Evolutionary conservation across 2,888 invertebrate species (phyloP), one percentile per base, ranked within the genome.

Genomic region (Macrosiphum euphorbiae): DNA sequence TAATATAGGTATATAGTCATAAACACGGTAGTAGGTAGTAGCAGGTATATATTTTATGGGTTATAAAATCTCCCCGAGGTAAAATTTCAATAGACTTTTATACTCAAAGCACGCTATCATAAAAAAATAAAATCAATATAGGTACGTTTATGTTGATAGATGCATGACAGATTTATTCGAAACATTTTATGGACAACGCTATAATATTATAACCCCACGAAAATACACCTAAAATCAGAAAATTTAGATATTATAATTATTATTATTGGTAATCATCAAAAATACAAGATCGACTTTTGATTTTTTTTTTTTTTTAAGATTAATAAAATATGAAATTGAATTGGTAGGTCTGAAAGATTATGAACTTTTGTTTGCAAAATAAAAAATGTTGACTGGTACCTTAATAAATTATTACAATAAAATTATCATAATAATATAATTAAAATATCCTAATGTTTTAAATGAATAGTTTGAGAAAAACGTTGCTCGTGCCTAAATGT

Each of bases 21-120:
- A 86, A 91, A 85, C 84, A 91, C 58, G n/a, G n/a, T 44, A 52
- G 41, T 28, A 52, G 41, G 41, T 28, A 84, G 50, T 16, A 90
- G 26, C 84, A 91, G 41, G 91, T 85, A 55, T 55, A 85, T 85
- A 91, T 86, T 91, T 91, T 91, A 91, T 91, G 91, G 86, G 86
- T 86, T 47, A 91, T 91, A 86, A 91, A 91, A 86, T 47, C 58
- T 47, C 44, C n/a, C 86, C 3, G n/a, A 86, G 44, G 35, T 91
- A 85, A 44, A 85, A 91, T 91, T 55, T 91, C 91, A 91, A 85
- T 85, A 91, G 55, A 85, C 11, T 91, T 55, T 91, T 84, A 91
- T 91, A 26, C 55, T 85, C 91, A n/a, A 28, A 85, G n/a, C 16
- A 44, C 8, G 16, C 10, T 24, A 44, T 85, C 28, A 58, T 85